Conservation (phyloP, 2,888 invertebrate genomes). For the Caenorhabditis sp. region DNA sequence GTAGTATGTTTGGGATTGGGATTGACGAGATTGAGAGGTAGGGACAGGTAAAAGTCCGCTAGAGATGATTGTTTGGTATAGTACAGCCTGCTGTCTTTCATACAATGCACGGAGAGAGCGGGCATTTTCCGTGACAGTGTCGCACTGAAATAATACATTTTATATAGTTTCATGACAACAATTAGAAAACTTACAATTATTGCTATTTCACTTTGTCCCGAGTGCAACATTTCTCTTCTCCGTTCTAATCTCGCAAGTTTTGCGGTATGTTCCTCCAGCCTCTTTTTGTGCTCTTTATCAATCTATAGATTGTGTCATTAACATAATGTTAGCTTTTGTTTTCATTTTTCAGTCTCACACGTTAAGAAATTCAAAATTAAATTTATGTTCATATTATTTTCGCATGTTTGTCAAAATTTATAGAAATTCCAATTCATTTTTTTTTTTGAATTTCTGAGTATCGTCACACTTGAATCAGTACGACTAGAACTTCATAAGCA, state of each 20-base stretch:
- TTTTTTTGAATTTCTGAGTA: no score
- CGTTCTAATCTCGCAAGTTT: constrained; percentile 16
- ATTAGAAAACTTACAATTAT: constrained; percentile 25
- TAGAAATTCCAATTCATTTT: no score
- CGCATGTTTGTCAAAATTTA: no score
- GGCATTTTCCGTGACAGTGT: constrained; percentile 18
- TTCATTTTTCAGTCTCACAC: no score
- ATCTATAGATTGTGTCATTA: constrained; percentile 14
- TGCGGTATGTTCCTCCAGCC: constrained; percentile 11
- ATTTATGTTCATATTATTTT: no score
- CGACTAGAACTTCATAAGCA: no score
- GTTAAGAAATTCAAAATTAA: no score
- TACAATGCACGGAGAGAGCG: constrained; percentile 31
- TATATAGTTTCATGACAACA: background rate
- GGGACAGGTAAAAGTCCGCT: background rate
- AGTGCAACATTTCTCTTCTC: constrained; percentile 25
- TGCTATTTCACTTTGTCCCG: constrained; percentile 29
- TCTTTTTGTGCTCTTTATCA: constrained; percentile 27
- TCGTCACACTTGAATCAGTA: no score
- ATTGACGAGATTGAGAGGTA: background rate
- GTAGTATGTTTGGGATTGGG: background rate
- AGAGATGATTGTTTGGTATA: constrained; percentile 14
- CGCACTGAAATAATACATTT: constrained; percentile 28
- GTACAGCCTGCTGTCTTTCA: constrained; percentile 26
- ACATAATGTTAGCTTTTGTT: no score